Evolutionary conservation across 1,140 invertebrate species (phyloP).

Genomic region (Protaetia brevitarsis): DNA sequence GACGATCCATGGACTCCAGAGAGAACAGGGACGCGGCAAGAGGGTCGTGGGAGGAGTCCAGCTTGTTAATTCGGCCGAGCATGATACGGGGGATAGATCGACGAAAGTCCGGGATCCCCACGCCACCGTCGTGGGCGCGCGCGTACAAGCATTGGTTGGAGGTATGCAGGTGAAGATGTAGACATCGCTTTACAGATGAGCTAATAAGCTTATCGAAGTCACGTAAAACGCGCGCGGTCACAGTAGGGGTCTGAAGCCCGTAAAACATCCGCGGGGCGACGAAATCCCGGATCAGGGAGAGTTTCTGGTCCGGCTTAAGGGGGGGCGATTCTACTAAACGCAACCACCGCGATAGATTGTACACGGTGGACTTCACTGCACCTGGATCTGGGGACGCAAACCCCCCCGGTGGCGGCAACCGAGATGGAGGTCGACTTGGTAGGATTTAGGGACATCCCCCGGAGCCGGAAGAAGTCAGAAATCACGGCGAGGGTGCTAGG

Average conservation of each 20-base stretch:
- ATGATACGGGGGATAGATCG: background rate
- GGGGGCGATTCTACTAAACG: too few species aligned
- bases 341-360: too few species aligned
- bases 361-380: too few species aligned
- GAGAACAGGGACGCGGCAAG: too few species aligned
- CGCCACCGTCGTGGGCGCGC: background rate
- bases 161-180: conserved; percentile 22
- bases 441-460: too few species aligned
- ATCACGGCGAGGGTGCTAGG: too few species aligned
- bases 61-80: background rate
- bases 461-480: too few species aligned
- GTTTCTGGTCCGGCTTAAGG: conserved; percentile 30
- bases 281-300: conserved; percentile 24
- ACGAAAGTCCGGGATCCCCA: background rate
- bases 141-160: background rate
- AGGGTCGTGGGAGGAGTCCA: background rate
- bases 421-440: too few species aligned
- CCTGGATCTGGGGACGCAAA: too few species aligned
- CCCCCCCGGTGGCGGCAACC: too few species aligned
- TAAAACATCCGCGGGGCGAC: conserved; percentile 14
- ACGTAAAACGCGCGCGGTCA: conserved; percentile 13
- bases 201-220: conserved; percentile 24
- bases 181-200: conserved; percentile 3
- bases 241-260: conserved; percentile 16
- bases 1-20: background rate